Percentiles rank a stretch among this genome's conserved stretches.
Conservation (phyloP, 37 sponge, comb jelly and placozoan species). For the Theonella swinhoei region DNA sequence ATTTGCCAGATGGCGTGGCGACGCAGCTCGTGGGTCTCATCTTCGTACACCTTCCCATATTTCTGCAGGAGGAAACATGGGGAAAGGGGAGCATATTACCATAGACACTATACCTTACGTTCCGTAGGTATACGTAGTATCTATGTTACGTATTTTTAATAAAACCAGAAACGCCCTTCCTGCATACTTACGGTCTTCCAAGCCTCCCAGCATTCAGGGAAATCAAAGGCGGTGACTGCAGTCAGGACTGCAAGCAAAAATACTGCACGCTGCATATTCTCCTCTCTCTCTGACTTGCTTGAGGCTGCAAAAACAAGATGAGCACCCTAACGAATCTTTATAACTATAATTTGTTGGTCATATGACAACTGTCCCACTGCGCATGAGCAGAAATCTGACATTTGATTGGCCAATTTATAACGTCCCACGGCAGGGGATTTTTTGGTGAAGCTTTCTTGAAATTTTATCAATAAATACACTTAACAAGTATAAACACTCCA, state of each 20-base stretch:
- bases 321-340: no score
- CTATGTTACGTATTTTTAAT: not conserved
- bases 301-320: no score
- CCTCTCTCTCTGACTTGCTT: no score
- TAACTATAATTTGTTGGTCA: no score
- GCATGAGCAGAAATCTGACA: no score
- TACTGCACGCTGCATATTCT: not conserved
- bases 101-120: not conserved
- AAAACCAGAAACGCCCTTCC: not conserved
- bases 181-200: slow-evolving; percentile 26
- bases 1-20: slow-evolving; percentile 52
- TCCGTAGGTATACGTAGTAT: no score
- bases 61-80: not conserved
- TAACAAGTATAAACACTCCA: no score
- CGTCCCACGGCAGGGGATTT: no score
- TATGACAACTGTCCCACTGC: no score
- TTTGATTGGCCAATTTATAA: no score
- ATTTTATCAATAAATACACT: no score
- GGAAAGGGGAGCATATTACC: not conserved
- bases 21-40: slow-evolving; percentile 30
- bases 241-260: slow-evolving; percentile 7
- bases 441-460: no score
- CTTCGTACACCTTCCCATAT: slow-evolving; percentile 41
- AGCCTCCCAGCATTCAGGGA: slow-evolving; percentile 26
- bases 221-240: slow-evolving; percentile 18